Percentiles rank a stretch among this genome's conserved stretches.
These are phyloP conservation scores for Silurus glanis DNA, from an alignment of 2,113 vertebrate species.

Conservation along the genomic window DNA sequence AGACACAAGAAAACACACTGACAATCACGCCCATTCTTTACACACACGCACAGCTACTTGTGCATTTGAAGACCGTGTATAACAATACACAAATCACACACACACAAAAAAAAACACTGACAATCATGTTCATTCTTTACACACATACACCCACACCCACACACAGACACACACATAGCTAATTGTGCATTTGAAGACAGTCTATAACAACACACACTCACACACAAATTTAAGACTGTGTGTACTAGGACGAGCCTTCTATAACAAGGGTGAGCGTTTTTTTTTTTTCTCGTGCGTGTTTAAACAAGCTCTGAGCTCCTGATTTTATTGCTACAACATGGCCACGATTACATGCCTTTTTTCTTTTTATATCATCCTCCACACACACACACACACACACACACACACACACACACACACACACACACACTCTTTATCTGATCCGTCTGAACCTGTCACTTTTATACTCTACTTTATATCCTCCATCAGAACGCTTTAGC, in stretches of 20 bases:
- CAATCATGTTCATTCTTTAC: not conserved
- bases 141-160: not conserved
- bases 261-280: slow-evolving; percentile 24
- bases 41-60: not conserved
- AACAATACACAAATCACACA: slow-evolving; percentile 29
- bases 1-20: slow-evolving; percentile 33
- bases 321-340: not conserved
- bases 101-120: slow-evolving; percentile 14
- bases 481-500: not conserved
- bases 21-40: slow-evolving; percentile 25
- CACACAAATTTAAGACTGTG: not conserved
- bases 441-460: not conserved
- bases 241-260: slow-evolving; percentile 44
- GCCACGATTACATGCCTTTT: not conserved
- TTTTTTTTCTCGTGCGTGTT: slow-evolving; percentile 21
- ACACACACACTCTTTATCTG: not conserved
- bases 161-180: slow-evolving; percentile 9
- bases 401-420: not conserved
- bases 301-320: slow-evolving; percentile 23
- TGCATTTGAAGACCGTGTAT: too few relatives aligned
- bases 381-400: slow-evolving; percentile 1
- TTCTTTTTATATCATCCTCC: not conserved
- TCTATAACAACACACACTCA: slow-evolving; percentile 19
- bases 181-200: slow-evolving; percentile 37
- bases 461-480: not conserved